A percentile compares a stretch with the other conserved stretches of the same genome.
These are phyloP conservation scores for Coryphaenoides rupestris DNA, from an alignment of 2,113 vertebrate genomes.

Conservation along the genomic window DNA sequence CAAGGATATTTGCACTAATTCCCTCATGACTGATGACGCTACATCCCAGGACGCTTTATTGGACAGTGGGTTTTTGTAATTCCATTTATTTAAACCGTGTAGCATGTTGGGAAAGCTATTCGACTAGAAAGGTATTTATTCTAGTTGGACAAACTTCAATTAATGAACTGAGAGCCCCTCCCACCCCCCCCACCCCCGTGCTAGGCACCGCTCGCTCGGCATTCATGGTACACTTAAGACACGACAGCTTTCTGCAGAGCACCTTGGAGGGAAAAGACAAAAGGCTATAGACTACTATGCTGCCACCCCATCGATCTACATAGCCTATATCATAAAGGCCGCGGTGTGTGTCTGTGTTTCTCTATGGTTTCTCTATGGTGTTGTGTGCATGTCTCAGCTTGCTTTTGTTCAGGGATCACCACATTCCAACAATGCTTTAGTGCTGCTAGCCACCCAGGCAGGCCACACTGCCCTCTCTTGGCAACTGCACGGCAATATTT, in stretches of 20 bases:
- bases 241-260: constrained; percentile 49
- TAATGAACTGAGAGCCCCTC: constrained; percentile 33
- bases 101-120: constrained; percentile 27
- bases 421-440: constrained; percentile 42
- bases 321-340: too few relatives aligned
- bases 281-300: constrained; percentile 32
- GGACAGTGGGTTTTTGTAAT: constrained; percentile 9
- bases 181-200: too few relatives aligned
- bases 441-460: constrained; percentile 50
- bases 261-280: constrained; percentile 33
- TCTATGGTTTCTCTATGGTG: constrained; percentile 12
- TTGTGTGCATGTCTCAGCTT: constrained; percentile 15
- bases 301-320: too few relatives aligned
- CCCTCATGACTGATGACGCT: constrained; percentile 2
- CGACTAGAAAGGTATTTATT: constrained; percentile 29
- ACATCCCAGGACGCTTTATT: not conserved
- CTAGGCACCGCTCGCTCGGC: constrained; percentile 25
- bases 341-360: constrained; percentile 21
- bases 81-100: constrained; percentile 27
- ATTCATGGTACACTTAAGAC: constrained; percentile 42
- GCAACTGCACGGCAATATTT: constrained; percentile 31
- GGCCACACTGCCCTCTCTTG: constrained; percentile 78
- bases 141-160: constrained; percentile 41
- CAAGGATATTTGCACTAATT: constrained; percentile 5
- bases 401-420: constrained; percentile 54